These are phyloP conservation scores for Eriosoma lanigerum DNA, from an alignment of 1,140 invertebrate species.

Conservation along the genomic window DNA sequence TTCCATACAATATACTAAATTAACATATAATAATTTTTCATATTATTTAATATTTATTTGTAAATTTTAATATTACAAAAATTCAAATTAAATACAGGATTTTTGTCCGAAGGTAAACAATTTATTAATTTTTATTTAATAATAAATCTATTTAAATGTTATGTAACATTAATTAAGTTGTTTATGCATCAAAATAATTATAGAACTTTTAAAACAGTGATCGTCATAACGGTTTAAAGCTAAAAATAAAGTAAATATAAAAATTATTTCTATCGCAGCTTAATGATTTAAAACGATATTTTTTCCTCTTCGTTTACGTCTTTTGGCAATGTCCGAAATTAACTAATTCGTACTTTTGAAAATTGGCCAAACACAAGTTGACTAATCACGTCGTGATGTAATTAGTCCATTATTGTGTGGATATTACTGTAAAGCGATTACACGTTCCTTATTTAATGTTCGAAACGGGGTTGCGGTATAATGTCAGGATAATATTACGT, in stretches of 20 bases:
- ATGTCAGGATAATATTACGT: too few species aligned
- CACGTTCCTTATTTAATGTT: too few species aligned
- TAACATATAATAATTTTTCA: not conserved
- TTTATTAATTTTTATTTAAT: too few species aligned
- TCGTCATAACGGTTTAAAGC: not conserved
- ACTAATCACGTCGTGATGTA: not conserved
- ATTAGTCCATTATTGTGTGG: conserved; percentile 1
- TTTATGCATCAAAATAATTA: not conserved
- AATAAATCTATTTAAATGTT: not conserved
- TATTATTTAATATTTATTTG: not conserved
- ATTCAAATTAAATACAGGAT: too few species aligned
- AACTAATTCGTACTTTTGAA: conserved; percentile 21
- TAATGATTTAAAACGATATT: conserved; percentile 34
- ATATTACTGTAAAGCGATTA: not conserved
- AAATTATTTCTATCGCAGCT: conserved; percentile 1
- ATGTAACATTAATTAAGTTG: too few species aligned
- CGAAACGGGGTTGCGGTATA: too few species aligned
- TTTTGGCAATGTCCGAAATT: conserved; percentile 31
- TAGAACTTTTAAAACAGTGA: not conserved
- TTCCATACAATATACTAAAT: not conserved
- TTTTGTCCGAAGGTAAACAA: too few species aligned
- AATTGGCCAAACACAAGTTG: conserved; percentile 44
- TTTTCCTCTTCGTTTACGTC: conserved; percentile 24
- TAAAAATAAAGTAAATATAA: conserved; percentile 27
- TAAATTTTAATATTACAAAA: not conserved